Evolutionary conservation across 64 coral and sea anemone species (phyloP), one percentile per base, ranked within the genome.

Genomic region (Exaiptasia diaphana): DNA sequence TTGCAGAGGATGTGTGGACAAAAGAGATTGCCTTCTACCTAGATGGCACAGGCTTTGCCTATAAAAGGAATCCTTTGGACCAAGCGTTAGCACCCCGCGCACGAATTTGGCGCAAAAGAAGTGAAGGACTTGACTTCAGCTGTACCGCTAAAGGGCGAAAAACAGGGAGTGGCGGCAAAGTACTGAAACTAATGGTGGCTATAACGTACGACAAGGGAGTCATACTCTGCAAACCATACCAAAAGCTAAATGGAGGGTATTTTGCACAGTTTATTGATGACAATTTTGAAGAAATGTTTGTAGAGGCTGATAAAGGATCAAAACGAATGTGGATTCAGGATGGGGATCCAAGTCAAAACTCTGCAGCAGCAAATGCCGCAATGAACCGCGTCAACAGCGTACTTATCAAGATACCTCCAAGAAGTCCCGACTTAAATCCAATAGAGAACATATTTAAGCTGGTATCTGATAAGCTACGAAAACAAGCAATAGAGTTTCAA

Each of bases 131-230:
- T 13, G 34, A 38, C 28, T 24, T 14, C 0, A 42, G 79, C 5
- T 69, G 79, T 67, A 69, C 64, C 33, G 61, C 79, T 29, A 69
- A 82, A 53, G 79, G 62, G 20, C 36, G 25, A 27, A 82, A 82
- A 55, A 74, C 67, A 52, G 73, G 85, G 38, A 68, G 37, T 68
- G 85, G 85, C 21, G 81, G 45, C 22, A 67, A 22, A 53, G 53
- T 90, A 3, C 29, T 75, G 27, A 82, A 90, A 41, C 42, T 75
- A 63, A 72, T 90, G 22, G 68, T 82, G 17, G 55, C 87, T 25
- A 82, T 90, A 28, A 73, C 31, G 37, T 82, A 61, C 46, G 11
- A 45, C 23, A 75, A 74, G 37, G 87, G 77, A 4, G 68, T 82
- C 22, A 64, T 75, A 26, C 29, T 79, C 21, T 75, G 77, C 5